These are phyloP conservation scores for Drosophila greeni DNA, from an alignment of 2,888 invertebrate species.

Conservation along the genomic window DNA sequence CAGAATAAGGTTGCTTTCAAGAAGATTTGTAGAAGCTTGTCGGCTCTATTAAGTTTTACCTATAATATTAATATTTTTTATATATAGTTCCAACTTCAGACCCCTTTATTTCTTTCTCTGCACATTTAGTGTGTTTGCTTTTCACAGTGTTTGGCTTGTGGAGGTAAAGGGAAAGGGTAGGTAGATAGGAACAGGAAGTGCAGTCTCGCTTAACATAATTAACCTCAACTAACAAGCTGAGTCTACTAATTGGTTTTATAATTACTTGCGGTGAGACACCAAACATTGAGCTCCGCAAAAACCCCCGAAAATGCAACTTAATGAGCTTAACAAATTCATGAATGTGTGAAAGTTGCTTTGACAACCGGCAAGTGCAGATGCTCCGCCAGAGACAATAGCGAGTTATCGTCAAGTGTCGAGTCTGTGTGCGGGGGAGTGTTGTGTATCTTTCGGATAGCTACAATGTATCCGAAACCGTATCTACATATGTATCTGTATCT, in stretches of 20 bases:
- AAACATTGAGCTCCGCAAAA: slow-evolving; percentile 69
- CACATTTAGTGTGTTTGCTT: slow-evolving; percentile 43
- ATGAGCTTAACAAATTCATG: slow-evolving; percentile 74
- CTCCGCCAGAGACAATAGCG: slow-evolving; percentile 57
- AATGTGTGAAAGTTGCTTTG: slow-evolving; percentile 75
- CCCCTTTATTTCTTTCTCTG: slow-evolving; percentile 7
- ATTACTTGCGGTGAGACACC: slow-evolving; percentile 72
- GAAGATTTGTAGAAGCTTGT: not conserved
- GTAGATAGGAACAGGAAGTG: slow-evolving; percentile 21
- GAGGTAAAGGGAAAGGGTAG: slow-evolving; percentile 6
- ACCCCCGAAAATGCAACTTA: slow-evolving; percentile 73
- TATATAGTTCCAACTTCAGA: not conserved
- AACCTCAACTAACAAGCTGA: slow-evolving; percentile 74
- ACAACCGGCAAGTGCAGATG: slow-evolving; percentile 45
- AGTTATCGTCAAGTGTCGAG: slow-evolving; percentile 64
- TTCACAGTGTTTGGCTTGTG: slow-evolving; percentile 37
- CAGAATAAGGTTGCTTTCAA: not conserved
- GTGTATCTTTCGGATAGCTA: slow-evolving; percentile 62
- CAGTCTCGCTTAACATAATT: slow-evolving; percentile 68
- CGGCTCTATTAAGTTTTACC: no score
- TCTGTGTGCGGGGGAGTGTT: slow-evolving; percentile 14
- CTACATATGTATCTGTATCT: slow-evolving; percentile 16
- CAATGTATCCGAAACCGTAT: slow-evolving; percentile 42
- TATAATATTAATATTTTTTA: no score
- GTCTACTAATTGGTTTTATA: slow-evolving; percentile 75